A percentile compares a stretch with the other conserved stretches of the same genome.
Evolutionary conservation across 1,140 invertebrate species (phyloP).

Genomic region (Theocolax elegans): DNA sequence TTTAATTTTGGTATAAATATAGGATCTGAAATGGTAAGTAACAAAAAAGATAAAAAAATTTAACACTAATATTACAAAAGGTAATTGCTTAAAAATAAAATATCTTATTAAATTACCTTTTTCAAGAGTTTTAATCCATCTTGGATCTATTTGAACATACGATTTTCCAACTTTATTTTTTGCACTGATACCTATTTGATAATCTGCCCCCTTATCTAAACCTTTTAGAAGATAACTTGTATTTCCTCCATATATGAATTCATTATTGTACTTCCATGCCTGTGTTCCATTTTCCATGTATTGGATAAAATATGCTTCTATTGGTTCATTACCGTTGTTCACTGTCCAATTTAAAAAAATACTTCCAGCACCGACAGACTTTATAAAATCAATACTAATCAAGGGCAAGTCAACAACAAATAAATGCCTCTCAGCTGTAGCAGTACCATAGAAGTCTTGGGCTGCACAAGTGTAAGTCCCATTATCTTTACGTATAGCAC

Average conservation of each 20-base stretch:
- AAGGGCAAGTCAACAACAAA: conserved; percentile 78
- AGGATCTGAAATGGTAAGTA: conserved; percentile 70
- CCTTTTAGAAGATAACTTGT: conserved; percentile 74
- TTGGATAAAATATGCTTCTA: conserved; percentile 75
- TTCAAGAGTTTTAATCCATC: conserved; percentile 72
- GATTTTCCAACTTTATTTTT: conserved; percentile 69
- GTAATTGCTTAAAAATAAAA: too few relatives aligned
- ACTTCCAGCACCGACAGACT: conserved; percentile 78
- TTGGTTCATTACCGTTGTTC: conserved; percentile 78
- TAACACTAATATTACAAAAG: too few relatives aligned
- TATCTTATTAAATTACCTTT: conserved; percentile 57
- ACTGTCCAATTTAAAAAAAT: conserved; percentile 88
- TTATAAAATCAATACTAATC: conserved; percentile 78
- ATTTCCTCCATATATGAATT: conserved; percentile 70
- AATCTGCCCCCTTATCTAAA: conserved; percentile 72
- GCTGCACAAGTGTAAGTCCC: conserved; percentile 72
- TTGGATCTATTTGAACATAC: conserved; percentile 64
- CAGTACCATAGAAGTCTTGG: conserved; percentile 37
- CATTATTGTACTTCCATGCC: conserved; percentile 68
- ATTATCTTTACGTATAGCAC: conserved; percentile 74
- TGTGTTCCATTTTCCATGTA: conserved; percentile 71
- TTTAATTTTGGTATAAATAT: conserved; percentile 80
- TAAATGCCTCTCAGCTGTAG: conserved; percentile 65
- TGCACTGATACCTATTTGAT: conserved; percentile 70
- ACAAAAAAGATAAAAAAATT: too few relatives aligned